Base-by-base conservation (phyloP, 2,888 invertebrate species). In the Drosophila antonietae region DNA sequence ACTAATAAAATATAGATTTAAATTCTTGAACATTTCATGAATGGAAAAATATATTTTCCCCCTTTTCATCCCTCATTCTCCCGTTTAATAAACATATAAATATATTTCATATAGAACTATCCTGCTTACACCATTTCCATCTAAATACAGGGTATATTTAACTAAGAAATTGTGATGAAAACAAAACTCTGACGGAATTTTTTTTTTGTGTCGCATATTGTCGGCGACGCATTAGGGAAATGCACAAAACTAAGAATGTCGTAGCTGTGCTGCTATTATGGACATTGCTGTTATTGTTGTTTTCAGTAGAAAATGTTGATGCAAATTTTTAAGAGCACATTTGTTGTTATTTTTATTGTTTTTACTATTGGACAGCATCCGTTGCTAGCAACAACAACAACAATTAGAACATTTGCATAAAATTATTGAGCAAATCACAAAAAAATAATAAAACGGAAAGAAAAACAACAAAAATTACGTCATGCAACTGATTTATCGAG, bases 341-440 rank as follows among this genome's bases (percentile, higher is more conserved):
- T 77, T 74, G 68, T 83, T 72, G 43, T 74, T 76, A 33, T 61
- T 71, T 69, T 76, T 81, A 87, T 84, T 81, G 81, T 87, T 87
- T 82, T 82, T 68, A 78, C 75, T 67, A 78, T 66, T 74, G 69
- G 31, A 53, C 58, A 28, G 73, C 78, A 74, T 78, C 75, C 84
- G 81, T 68, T 80, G 66, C 58, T 56, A 71, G 69, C 61, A 65
- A 43, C 49, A 47, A 33, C 43, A 64, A 61, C 41, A 72, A 49
- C 56, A 78, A 46, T 59, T 59, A 28, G 39, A 68, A 61, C 41
- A 61, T 85, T 85, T 83, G 72, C 85, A 85, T 88, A 63, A 68
- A 71, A 79, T 71, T 71, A 76, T 75, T 76, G 66, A 70, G 64
- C 57, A 59, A 51, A 28, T 15, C 46, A 15, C 2, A 20, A 18